Evolutionary conservation across 1,140 invertebrate species (phyloP).

Genomic region (Onthophagus taurus): DNA sequence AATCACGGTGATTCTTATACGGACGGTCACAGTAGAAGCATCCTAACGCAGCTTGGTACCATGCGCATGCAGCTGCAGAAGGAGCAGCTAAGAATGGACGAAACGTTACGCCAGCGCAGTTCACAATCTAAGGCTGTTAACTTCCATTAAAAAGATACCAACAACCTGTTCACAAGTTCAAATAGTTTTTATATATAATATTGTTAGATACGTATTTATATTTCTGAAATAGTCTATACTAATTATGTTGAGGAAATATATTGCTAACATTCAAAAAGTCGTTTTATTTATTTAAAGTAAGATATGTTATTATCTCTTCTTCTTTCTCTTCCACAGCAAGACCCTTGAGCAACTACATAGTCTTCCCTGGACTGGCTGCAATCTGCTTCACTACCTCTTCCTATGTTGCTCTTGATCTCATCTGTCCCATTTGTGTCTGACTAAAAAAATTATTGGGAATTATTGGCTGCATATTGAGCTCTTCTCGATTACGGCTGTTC

Average conservation of each 20-base stretch:
- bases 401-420: too few relatives aligned
- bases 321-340: too few relatives aligned
- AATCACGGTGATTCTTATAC: conserved; percentile 36
- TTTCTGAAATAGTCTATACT: conserved; percentile 10
- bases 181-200: conserved; percentile 17
- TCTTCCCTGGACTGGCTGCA: too few relatives aligned
- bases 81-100: conserved; percentile 46
- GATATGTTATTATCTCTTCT: neutral
- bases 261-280: conserved; percentile 4
- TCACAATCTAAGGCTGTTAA: conserved; percentile 32
- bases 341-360: too few relatives aligned
- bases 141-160: conserved; percentile 10
- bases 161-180: conserved; percentile 14
- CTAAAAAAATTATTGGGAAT: too few relatives aligned
- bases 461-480: too few relatives aligned
- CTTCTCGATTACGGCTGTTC: too few relatives aligned
- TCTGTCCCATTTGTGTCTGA: too few relatives aligned
- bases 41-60: conserved; percentile 48
- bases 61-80: conserved; percentile 46
- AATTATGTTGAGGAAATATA: conserved; percentile 12
- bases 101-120: conserved; percentile 30
- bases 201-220: conserved; percentile 18
- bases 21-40: conserved; percentile 41
- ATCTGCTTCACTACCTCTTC: too few relatives aligned
- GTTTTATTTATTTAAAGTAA: neutral